phyloP scores from a whole-genome alignment of 2,888 invertebrate genomes.

The Drosophila paranaensis region DNA sequence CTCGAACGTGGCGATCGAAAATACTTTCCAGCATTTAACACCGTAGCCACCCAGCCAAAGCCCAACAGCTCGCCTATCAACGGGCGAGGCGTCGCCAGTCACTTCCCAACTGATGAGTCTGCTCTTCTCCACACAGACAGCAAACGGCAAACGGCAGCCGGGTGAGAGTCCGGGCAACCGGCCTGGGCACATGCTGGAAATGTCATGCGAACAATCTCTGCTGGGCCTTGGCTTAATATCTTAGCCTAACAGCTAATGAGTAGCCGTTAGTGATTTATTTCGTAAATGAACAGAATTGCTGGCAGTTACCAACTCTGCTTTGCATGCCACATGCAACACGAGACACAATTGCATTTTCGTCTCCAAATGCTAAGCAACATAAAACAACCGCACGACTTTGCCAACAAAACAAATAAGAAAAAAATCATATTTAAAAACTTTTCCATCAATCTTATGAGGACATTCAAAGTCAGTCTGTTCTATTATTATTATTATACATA shows the following conservation, averaged over 20 bases:
- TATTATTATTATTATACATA: neutral
- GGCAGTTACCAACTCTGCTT: constrained; percentile 64
- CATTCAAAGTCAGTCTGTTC: neutral
- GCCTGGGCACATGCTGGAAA: constrained; percentile 33
- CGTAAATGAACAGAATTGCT: constrained; percentile 78
- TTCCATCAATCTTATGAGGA: neutral
- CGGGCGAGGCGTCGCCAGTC: constrained; percentile 54
- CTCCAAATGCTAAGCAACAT: constrained; percentile 15
- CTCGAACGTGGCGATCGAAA: constrained; percentile 30
- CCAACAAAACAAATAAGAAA: neutral
- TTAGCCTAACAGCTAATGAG: constrained; percentile 79
- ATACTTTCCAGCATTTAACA: constrained; percentile 38
- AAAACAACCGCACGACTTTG: constrained; percentile 16
- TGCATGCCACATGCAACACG: constrained; percentile 78
- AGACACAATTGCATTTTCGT: constrained; percentile 35
- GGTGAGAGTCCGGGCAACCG: constrained; percentile 43
- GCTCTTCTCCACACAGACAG: constrained; percentile 6
- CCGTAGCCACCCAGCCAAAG: constrained; percentile 21
- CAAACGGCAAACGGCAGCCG: constrained; percentile 3
- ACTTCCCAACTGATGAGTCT: constrained; percentile 39
- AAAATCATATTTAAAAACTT: constrained; percentile 2
- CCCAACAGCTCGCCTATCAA: constrained; percentile 20
- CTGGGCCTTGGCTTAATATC: constrained; percentile 63
- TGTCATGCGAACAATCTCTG: constrained; percentile 72
- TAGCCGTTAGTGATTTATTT: constrained; percentile 82